These are phyloP conservation scores for Holacanthus passer DNA, from an alignment of 2,113 vertebrate species.

Conservation along the genomic window DNA sequence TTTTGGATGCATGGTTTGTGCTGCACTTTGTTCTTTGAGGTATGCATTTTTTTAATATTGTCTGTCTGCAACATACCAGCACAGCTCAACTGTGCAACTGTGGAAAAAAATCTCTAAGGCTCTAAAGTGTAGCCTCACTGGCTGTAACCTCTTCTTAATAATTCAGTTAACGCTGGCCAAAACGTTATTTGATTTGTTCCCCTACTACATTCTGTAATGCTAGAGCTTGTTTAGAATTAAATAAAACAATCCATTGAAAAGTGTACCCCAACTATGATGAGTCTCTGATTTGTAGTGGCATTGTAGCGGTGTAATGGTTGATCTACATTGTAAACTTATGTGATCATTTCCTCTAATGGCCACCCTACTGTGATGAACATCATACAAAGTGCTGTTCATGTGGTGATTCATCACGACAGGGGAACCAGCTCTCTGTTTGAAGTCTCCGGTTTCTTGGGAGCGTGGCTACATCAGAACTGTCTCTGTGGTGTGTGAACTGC, in stretches of 20 bases:
- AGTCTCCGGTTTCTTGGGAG: neutral
- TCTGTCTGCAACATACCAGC: too few relatives aligned
- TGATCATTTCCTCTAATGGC: neutral
- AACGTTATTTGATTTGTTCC: too few relatives aligned
- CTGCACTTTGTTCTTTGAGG: too few relatives aligned
- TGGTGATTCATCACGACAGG: neutral
- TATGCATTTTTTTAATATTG: too few relatives aligned
- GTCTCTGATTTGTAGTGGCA: neutral
- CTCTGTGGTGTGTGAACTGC: neutral
- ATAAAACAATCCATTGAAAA: neutral
- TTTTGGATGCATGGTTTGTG: too few relatives aligned
- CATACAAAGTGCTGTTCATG: neutral
- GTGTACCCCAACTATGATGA: neutral
- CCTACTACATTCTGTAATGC: neutral
- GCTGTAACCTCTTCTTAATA: neutral
- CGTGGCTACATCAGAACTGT: neutral
- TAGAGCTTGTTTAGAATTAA: neutral
- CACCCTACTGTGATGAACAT: slow-evolving; percentile 6
- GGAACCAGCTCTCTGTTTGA: neutral
- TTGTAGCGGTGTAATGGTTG: neutral
- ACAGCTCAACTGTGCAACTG: too few relatives aligned
- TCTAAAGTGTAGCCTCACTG: too few relatives aligned
- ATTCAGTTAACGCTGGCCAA: neutral
- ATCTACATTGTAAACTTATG: neutral
- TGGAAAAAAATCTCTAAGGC: neutral